Evolutionary conservation across 2,888 invertebrate species (phyloP).

Genomic region (Amphipoea lucens): DNA sequence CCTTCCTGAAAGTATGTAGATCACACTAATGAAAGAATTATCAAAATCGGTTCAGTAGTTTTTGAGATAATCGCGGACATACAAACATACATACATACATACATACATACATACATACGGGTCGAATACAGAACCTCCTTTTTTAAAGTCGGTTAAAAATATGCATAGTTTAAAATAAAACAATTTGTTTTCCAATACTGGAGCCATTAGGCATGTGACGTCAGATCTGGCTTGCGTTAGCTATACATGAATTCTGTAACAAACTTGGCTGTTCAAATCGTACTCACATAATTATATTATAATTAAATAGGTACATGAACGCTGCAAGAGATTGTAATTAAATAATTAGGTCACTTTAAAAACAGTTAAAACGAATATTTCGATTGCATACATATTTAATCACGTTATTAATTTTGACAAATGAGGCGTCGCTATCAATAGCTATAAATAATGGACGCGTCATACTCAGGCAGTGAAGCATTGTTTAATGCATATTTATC

Average conservation of each 20-base stretch:
- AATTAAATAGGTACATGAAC: neutral
- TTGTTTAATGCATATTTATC: slow-evolving; percentile 32
- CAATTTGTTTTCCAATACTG: neutral
- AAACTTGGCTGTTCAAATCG: neutral
- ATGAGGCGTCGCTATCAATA: slow-evolving; percentile 37
- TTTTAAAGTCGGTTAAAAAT: no score
- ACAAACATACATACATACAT: no score
- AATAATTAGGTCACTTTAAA: slow-evolving; percentile 18
- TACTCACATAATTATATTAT: neutral
- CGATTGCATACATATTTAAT: slow-evolving; percentile 23
- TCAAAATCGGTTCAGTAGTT: no score
- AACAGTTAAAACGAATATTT: slow-evolving; percentile 5
- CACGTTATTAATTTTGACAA: slow-evolving; percentile 40
- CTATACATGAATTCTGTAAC: neutral
- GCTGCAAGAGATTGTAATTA: neutral
- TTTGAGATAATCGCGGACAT: no score
- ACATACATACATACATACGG: no score
- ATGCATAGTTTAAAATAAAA: neutral
- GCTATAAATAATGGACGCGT: slow-evolving; percentile 39
- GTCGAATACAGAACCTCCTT: no score
- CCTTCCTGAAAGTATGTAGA: no score
- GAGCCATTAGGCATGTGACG: neutral
- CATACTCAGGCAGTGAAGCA: slow-evolving; percentile 29
- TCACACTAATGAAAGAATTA: no score
- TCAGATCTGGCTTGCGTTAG: neutral